A percentile compares a stretch with the other conserved stretches of the same genome.
Conservation (phyloP, 2,113 vertebrate species). For the Podarcis raffonei region DNA sequence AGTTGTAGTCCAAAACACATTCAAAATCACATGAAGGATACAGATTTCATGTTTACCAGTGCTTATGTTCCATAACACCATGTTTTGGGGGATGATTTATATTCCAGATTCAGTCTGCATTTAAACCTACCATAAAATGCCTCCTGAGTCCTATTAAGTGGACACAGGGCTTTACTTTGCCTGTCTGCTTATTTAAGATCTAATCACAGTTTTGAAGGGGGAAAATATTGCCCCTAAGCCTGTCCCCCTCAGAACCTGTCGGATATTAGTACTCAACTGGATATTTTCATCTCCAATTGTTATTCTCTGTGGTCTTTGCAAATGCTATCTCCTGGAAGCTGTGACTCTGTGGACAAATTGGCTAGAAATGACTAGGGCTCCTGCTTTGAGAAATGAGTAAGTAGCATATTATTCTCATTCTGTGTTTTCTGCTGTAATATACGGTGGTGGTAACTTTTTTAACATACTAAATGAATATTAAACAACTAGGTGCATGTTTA, state of each 20-base stretch:
- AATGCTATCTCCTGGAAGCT: constrained; percentile 61
- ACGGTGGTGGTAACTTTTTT: constrained; percentile 32
- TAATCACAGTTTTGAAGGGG: constrained; percentile 70
- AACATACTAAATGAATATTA: constrained; percentile 32
- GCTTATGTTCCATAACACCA: constrained; percentile 64
- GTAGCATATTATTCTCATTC: constrained; percentile 42
- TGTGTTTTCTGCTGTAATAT: constrained; percentile 42
- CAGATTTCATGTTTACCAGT: constrained; percentile 63
- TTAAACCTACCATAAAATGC: constrained; percentile 81
- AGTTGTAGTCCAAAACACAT: background rate
- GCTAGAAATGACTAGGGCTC: constrained; percentile 52
- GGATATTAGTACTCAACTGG: constrained; percentile 72
- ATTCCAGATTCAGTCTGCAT: constrained; percentile 73
- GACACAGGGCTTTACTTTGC: constrained; percentile 84
- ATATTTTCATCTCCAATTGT: constrained; percentile 73
- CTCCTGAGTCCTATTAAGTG: constrained; percentile 84
- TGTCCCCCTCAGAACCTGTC: constrained; percentile 71
- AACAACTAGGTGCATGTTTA: constrained; percentile 17
- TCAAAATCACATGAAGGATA: constrained; percentile 38
- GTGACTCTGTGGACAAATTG: constrained; percentile 60
- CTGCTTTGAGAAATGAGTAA: constrained; percentile 52
- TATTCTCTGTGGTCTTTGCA: constrained; percentile 69
- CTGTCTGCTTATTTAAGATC: constrained; percentile 79
- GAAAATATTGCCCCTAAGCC: constrained; percentile 69
- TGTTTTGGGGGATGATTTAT: constrained; percentile 77